Base-by-base conservation (phyloP, 2,888 invertebrate species). In the Trichogramma evanescens region DNA sequence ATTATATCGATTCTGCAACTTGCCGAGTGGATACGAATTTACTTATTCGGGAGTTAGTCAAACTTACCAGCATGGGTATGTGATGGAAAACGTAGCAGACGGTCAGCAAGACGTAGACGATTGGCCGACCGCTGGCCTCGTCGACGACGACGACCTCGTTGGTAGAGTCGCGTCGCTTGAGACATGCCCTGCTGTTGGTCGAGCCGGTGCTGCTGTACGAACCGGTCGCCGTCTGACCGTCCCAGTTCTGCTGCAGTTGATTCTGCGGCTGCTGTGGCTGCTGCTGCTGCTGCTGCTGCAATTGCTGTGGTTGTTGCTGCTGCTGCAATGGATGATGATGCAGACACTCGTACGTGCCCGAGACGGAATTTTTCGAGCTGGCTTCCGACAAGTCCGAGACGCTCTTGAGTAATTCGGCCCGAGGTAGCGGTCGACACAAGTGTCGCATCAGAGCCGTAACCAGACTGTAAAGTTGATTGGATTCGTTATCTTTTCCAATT, bases 81-180 rank as follows among this genome's bases (percentile, higher is more conserved):
- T 84, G 84, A 70, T 84, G 82, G 70, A 84, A 80, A 56, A 82
- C 70, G 71, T 84, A 84, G 70, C 83, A 83, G 38, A 84, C 81
- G 60, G 82, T 79, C 61, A 84, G 73, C 51, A 84, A 80, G 62
- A 79, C 76, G 64, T 78, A 73, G 26, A 79, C 69, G 66, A 84
- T 79, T 66, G 80, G 68, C 76, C 79, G 66, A 73, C 82, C 75
- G 71, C 81, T 77, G 73, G 70, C 76, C 64, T 80, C 78, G 63
- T 74, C 76, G 44, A 74, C 73, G 64, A 80, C 78, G 63, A 74
- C 76, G 44, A 74, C 73, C 13, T 26, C 49, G 13, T 13, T 41
- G 2, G 45, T 9, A 48, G 71, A 71, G 6, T 75, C 69, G 62
- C 72, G 71, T 59, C 75, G 72, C 58, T 75, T 73, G 61, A 82